A percentile compares a stretch with the other conserved stretches of the same genome.
Evolutionary conservation across 2,888 invertebrate species (phyloP).

Genomic region (Cordilura impudica): DNA sequence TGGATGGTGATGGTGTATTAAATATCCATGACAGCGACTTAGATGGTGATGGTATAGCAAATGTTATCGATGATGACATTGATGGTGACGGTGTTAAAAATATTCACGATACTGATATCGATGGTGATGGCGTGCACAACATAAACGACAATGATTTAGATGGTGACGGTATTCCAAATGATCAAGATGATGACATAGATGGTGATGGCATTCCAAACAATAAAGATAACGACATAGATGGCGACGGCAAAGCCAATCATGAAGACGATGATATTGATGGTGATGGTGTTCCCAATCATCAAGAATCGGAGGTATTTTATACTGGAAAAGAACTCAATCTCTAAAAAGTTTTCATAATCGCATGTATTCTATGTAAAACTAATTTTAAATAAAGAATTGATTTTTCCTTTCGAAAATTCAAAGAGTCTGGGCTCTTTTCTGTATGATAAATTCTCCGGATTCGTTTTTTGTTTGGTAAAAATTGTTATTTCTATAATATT

Average conservation of each 20-base stretch:
- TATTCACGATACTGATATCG: conserved; percentile 62
- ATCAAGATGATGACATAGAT: conserved; percentile 72
- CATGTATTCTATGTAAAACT: not conserved
- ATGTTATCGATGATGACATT: conserved; percentile 77
- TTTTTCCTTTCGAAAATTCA: not conserved
- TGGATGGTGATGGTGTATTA: conserved; percentile 68
- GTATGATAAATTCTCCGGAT: conserved; percentile 8
- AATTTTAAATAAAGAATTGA: not conserved
- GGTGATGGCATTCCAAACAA: conserved; percentile 71
- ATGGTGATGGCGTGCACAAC: conserved; percentile 72
- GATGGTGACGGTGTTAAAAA: conserved; percentile 68
- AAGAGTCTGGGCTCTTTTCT: too few relatives aligned
- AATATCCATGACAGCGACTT: conserved; percentile 68
- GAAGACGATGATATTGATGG: conserved; percentile 76
- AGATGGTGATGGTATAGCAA: conserved; percentile 77
- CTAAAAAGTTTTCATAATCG: not conserved
- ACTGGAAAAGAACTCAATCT: conserved; percentile 2
- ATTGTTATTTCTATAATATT: conserved; percentile 22
- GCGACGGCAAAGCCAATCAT: conserved; percentile 73
- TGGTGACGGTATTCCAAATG: conserved; percentile 73
- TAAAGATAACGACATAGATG: conserved; percentile 69
- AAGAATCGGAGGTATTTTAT: conserved; percentile 45
- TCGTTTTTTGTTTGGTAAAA: not conserved
- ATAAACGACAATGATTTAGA: conserved; percentile 74
- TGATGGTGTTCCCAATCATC: conserved; percentile 67